phyloP scores from a whole-genome alignment of 2,113 vertebrate genomes.

The Puma concolor region DNA sequence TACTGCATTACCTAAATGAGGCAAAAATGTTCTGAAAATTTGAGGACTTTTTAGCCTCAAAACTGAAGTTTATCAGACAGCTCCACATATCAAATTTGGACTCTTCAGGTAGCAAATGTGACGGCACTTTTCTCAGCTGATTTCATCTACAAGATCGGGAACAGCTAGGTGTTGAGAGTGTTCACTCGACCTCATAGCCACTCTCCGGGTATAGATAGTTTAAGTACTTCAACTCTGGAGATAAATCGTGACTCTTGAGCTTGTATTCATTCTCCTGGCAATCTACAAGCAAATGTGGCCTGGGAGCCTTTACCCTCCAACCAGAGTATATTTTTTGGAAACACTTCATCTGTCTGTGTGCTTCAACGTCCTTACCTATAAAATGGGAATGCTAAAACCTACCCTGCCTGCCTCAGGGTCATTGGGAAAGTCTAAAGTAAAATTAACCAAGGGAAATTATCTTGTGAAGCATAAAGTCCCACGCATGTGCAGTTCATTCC shows the following conservation, averaged over 20 bases:
- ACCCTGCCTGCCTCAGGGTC: not conserved
- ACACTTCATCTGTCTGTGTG: not conserved
- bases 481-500: constrained; percentile 6
- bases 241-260: not conserved
- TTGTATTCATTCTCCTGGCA: not conserved
- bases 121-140: constrained; percentile 46
- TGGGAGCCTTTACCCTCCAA: not conserved
- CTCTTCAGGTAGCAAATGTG: not conserved
- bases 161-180: not conserved
- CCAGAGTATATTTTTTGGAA: not conserved
- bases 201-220: not conserved
- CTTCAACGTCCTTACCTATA: not conserved
- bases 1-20: not conserved
- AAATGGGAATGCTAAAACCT: not conserved
- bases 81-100: not conserved
- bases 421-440: constrained; percentile 5
- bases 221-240: not conserved
- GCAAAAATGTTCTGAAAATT: not conserved
- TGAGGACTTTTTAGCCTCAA: not conserved
- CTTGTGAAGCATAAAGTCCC: constrained; percentile 27
- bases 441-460: constrained; percentile 41
- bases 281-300: not conserved
- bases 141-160: constrained; percentile 9
- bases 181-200: not conserved
- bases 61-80: constrained; percentile 1